These are phyloP conservation scores for Meiosimyza decipiens DNA, from an alignment of 2,888 invertebrate species.

Conservation along the genomic window DNA sequence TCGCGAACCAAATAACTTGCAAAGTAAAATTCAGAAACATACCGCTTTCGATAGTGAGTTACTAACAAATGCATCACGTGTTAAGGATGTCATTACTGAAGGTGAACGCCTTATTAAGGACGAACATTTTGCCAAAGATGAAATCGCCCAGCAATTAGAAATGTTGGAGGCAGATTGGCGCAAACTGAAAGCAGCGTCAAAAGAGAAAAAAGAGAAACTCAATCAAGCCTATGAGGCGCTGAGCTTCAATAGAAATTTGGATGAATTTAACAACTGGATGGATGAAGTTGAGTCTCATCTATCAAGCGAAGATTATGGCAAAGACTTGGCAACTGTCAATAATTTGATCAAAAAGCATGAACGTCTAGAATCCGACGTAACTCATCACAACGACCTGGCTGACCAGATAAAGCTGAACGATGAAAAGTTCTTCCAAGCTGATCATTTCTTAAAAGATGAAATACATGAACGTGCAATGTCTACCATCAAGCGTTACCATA, in stretches of 20 bases:
- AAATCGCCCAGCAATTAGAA: conserved; percentile 84
- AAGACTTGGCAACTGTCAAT: conserved; percentile 87
- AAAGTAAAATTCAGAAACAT: conserved; percentile 96
- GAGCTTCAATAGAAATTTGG: conserved; percentile 86
- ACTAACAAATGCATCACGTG: conserved; percentile 86
- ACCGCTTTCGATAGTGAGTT: conserved; percentile 96
- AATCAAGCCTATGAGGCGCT: conserved; percentile 93
- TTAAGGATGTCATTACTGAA: conserved; percentile 83
- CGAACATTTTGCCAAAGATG: conserved; percentile 89
- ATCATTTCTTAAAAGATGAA: conserved; percentile 91
- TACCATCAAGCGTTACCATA: conserved; percentile 77
- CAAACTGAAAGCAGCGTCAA: conserved; percentile 83
- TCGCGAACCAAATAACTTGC: conserved; percentile 94
- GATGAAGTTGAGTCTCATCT: conserved; percentile 85
- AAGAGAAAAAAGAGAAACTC: conserved; percentile 84
- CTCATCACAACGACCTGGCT: conserved; percentile 85
- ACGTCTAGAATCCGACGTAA: conserved; percentile 87
- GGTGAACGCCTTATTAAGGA: conserved; percentile 80
- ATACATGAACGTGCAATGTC: conserved; percentile 79
- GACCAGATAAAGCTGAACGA: conserved; percentile 83
- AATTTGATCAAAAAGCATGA: conserved; percentile 84
- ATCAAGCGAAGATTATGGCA: conserved; percentile 72
- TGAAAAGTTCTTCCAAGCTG: conserved; percentile 78
- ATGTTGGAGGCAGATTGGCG: conserved; percentile 90
- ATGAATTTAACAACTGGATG: conserved; percentile 94